These are phyloP conservation scores for Andrena minutula DNA, from an alignment of 2,888 invertebrate genomes.

Conservation along the genomic window DNA sequence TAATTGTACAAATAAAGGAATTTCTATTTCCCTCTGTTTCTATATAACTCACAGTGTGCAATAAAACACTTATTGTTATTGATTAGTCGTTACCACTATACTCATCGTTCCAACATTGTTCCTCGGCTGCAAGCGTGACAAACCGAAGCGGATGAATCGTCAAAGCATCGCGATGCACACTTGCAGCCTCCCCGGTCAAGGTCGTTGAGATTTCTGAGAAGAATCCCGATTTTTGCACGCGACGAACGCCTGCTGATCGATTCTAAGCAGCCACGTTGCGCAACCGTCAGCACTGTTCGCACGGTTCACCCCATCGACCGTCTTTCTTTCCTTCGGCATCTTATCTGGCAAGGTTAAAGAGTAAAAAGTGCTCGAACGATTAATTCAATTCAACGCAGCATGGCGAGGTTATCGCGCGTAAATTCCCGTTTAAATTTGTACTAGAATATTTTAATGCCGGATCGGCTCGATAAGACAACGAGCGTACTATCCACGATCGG, in stretches of 20 bases:
- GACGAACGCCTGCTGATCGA: constrained; percentile 38
- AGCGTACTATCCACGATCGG: constrained; percentile 17
- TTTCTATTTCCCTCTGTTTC: too few relatives aligned
- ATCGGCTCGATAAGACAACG: constrained; percentile 46
- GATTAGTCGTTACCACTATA: too few relatives aligned
- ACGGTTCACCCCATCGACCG: not conserved
- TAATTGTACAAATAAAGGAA: too few relatives aligned
- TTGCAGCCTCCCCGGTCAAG: constrained; percentile 34
- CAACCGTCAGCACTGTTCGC: constrained; percentile 11
- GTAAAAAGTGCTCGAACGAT: constrained; percentile 15
- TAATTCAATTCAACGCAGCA: constrained; percentile 28
- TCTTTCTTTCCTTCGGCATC: too few relatives aligned
- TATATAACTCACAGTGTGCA: too few relatives aligned
- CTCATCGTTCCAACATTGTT: not conserved
- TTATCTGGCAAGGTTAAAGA: not conserved
- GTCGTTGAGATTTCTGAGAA: constrained; percentile 44
- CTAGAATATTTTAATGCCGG: constrained; percentile 34
- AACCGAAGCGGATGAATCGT: constrained; percentile 7
- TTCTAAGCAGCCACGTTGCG: constrained; percentile 31
- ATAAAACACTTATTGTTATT: too few relatives aligned
- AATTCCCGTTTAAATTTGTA: constrained; percentile 53
- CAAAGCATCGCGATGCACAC: not conserved
- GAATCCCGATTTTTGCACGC: constrained; percentile 49
- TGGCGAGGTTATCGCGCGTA: constrained; percentile 43
- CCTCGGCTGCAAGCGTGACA: not conserved